phyloP scores from a whole-genome alignment of 2,888 invertebrate species.

The Zonitis immaculata region DNA sequence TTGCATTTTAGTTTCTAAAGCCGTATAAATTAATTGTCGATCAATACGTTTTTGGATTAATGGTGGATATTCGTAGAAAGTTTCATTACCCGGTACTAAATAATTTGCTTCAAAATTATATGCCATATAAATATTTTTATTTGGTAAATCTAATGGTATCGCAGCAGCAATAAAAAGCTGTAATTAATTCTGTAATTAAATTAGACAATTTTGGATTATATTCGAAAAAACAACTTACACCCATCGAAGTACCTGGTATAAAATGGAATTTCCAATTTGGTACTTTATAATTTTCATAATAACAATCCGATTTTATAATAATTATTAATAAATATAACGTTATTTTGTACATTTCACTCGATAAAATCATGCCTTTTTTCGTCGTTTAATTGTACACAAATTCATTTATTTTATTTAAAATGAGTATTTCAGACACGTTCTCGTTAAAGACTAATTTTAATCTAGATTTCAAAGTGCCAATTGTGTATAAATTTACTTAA shows the following conservation, averaged over 20 bases:
- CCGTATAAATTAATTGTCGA: slow-evolving; percentile 32
- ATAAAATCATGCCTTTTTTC: neutral
- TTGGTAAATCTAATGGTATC: slow-evolving; percentile 63
- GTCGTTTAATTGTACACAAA: too few species aligned
- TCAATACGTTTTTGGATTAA: slow-evolving; percentile 29
- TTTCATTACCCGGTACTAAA: slow-evolving; percentile 54
- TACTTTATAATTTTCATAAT: slow-evolving; percentile 9
- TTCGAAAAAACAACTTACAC: slow-evolving; percentile 19
- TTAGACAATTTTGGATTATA: neutral
- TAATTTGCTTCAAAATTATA: slow-evolving; percentile 74
- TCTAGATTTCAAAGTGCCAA: slow-evolving; percentile 6
- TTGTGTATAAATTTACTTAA: slow-evolving; percentile 14
- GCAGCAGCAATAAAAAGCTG: slow-evolving; percentile 67
- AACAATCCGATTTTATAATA: neutral
- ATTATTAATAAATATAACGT: neutral
- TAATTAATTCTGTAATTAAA: neutral
- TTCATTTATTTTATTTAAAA: too few species aligned
- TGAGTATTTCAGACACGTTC: neutral
- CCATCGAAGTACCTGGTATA: slow-evolving; percentile 25
- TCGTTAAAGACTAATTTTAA: neutral
- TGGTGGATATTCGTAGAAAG: slow-evolving; percentile 40
- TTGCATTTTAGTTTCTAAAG: slow-evolving; percentile 36
- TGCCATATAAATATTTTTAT: slow-evolving; percentile 65
- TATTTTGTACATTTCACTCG: neutral
- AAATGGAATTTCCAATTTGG: slow-evolving; percentile 28